These are phyloP conservation scores for Eidolon dupreanum DNA, from an alignment of 2,797 vertebrate genomes.

Conservation along the genomic window DNA sequence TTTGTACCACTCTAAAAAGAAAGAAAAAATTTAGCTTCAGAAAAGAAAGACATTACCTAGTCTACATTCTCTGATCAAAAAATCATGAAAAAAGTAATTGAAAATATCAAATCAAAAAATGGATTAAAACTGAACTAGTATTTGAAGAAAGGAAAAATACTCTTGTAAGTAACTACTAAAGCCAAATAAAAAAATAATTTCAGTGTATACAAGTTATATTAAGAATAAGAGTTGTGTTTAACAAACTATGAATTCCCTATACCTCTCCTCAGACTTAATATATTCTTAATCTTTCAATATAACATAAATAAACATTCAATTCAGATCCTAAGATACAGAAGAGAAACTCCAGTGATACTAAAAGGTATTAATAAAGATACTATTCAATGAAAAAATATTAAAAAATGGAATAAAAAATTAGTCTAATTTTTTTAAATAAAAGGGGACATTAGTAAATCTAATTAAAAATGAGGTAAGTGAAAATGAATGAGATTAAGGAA, in stretches of 20 bases:
- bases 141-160: not conserved
- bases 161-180: not conserved
- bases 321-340: not conserved
- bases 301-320: not conserved
- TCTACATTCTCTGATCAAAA: not conserved
- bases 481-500: not conserved
- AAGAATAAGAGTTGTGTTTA: not conserved
- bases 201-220: not conserved
- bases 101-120: not conserved
- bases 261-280: not conserved
- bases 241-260: not conserved
- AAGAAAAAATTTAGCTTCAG: not conserved
- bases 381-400: not conserved
- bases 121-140: not conserved
- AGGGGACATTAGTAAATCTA: not conserved
- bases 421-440: not conserved
- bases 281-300: not conserved
- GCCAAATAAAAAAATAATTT: not conserved
- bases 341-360: not conserved
- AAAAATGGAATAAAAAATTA: not conserved
- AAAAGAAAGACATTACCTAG: not conserved
- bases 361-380: not conserved
- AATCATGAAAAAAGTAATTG: not conserved
- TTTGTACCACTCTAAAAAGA: not conserved
- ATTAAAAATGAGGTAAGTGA: not conserved